Base-by-base conservation (phyloP, 2,113 vertebrate genomes). In the Arothron firmamentum region DNA sequence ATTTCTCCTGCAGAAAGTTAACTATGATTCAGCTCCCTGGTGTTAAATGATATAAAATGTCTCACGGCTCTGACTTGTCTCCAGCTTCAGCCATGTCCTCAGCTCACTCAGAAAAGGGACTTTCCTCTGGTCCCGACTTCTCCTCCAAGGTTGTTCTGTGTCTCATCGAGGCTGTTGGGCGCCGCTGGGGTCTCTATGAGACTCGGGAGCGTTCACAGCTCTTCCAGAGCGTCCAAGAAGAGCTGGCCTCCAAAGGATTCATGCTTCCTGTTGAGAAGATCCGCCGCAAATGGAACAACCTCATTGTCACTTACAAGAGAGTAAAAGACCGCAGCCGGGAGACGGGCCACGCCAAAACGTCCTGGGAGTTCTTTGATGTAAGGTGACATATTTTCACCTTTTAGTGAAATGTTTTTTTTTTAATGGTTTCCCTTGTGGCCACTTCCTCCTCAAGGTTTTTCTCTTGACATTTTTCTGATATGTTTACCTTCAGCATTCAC, bases 211-310 rank as follows among this genome's bases (percentile, higher is more conserved):
- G 90, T 18, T 88, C 90, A 0, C 90, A 90, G 67, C 90, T 92
- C 75, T 92, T 92, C 78, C 89, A 90, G 70, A 90, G 86, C 7
- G 89, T 91, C 68, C 90, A 92, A 78, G 85, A 87, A 69, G 90
- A 92, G 68, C 81, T 92, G 83, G 89, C 89, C 25, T 68, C 75
- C 8, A 89, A 88, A 48, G 91, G 91, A 0, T 85, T 91, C 56
- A 16, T 82, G 8, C 79, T 89, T 59, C 89, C 91, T 3, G 87
- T 91, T 0, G 89, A 91, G 65, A 88, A 87, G 70, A 91, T 92
- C 61, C 84, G 89, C 17, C 87, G 90, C 64, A 92, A 92, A 65
- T 92, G 91, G 91, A 92, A 92, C 77, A 92, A 91, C 69, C 88
- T 92, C 15, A 90, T 92, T 16, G 91, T 92, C 45, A 92, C 90